A percentile compares a stretch with the other conserved stretches of the same genome.
Conservation (phyloP, 2,797 vertebrate species). For the Anguilla anguilla region DNA sequence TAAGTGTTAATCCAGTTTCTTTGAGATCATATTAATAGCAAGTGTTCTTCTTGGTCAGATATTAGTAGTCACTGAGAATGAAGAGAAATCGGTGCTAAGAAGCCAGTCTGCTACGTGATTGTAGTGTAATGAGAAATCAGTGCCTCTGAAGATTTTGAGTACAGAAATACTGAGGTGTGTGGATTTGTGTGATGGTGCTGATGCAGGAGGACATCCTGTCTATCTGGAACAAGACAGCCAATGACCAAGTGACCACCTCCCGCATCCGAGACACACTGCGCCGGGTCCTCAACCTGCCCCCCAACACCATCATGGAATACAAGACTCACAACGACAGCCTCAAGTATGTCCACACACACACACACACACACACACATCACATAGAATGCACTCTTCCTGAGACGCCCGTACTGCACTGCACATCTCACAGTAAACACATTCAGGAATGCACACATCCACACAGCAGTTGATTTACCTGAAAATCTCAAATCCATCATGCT, state of each 20-base stretch:
- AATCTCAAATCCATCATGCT: background rate
- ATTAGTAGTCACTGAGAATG: background rate
- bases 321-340: conserved; percentile 75
- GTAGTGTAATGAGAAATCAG: background rate
- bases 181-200: background rate
- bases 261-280: conserved; percentile 72
- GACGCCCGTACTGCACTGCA: background rate
- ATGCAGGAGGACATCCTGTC: conserved; percentile 73
- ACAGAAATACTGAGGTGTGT: background rate
- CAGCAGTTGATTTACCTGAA: background rate
- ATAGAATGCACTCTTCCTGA: background rate
- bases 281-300: conserved; percentile 72
- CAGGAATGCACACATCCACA: conserved; percentile 6
- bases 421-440: background rate
- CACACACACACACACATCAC: no score
- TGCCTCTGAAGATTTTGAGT: background rate
- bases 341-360: conserved; percentile 54
- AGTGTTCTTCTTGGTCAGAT: background rate
- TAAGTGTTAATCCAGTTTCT: no score
- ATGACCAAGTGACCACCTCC: conserved; percentile 68
- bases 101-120: no score
- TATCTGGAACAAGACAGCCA: conserved; percentile 74
- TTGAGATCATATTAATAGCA: no score
- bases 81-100: background rate
- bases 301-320: conserved; percentile 76